Base-by-base conservation (phyloP, 2,888 invertebrate genomes). In the Calliphora vomitoria region DNA sequence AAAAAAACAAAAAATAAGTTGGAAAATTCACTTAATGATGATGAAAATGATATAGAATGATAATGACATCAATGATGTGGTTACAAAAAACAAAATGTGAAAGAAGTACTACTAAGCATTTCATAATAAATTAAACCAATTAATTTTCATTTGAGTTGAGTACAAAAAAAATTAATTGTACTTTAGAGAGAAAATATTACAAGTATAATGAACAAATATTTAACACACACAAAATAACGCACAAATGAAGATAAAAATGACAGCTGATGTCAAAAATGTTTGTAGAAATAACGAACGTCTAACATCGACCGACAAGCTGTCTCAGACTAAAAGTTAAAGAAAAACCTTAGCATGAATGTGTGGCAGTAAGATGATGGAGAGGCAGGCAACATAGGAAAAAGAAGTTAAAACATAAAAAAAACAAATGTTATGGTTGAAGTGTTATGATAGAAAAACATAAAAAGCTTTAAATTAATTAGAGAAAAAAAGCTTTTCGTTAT, bases 81-180 rank as follows among this genome's bases (percentile, higher is more conserved):
- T 31, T 8, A 50, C 35, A 44, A 13, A 20, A 31, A 25, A n/a
- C n/a, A n/a, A 31, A 68, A 25, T 35, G n/a, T 25, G 6, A 44
- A 69, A 20, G 72, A 15, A 15, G 8, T 31, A 35, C 18, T 38
- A 18, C 20, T 44, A 25, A 75, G 20, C 44, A 68, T 81, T 80
- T 64, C 68, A 71, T 76, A 85, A 75, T 75, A 81, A 81, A 85
- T 81, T 81, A 13, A 69, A 80, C 35, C 80, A 85, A 85, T 85
- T 80, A 69, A 74, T 80, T 85, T 85, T 62, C 20, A 75, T 80
- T 85, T 47, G 38, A 71, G 50, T 69, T 47, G 60, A 38, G 15
- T 8, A 55, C 11, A 60, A 60, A 20, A 11, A 25, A 71, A 80
- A 50, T 47, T 62, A 80, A 35, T 81, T 55, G 3, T 71, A n/a